phyloP scores from a whole-genome alignment of 2,797 vertebrate species.

The Coracias cyanogaster region DNA sequence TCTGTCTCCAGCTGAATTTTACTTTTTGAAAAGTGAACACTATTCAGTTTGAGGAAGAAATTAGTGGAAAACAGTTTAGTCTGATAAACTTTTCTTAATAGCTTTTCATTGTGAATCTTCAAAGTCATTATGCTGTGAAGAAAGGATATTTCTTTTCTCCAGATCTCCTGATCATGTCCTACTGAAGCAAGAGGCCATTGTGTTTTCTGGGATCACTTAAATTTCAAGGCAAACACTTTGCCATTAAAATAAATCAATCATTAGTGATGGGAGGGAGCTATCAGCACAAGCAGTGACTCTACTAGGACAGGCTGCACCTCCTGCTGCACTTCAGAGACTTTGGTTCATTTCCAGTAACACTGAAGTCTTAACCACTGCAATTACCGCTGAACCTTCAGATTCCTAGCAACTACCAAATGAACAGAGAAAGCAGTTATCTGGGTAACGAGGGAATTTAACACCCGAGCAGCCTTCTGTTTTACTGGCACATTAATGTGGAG shows the following conservation, averaged over 20 bases:
- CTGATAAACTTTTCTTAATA: neutral
- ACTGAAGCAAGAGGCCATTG: neutral
- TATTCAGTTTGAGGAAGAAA: neutral
- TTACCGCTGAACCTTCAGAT: neutral
- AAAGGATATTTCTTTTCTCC: neutral
- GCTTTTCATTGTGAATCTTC: neutral
- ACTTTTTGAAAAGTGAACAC: neutral
- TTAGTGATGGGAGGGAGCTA: neutral
- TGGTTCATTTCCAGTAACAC: neutral
- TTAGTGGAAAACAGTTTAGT: neutral
- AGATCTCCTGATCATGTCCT: neutral
- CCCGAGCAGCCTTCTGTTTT: neutral
- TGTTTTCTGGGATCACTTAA: neutral
- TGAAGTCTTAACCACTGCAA: neutral
- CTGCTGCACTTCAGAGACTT: neutral
- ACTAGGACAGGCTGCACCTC: neutral
- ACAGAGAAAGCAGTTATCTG: neutral
- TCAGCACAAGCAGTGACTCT: neutral
- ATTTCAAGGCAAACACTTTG: conserved; percentile 8
- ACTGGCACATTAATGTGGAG: neutral
- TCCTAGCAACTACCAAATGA: neutral
- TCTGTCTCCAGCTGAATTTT: neutral
- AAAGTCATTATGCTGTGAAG: neutral
- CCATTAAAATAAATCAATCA: neutral
- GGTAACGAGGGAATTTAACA: neutral